Evolutionary conservation across 2,888 invertebrate genomes (phyloP).

Genomic region (Caenorhabditis sinica): DNA sequence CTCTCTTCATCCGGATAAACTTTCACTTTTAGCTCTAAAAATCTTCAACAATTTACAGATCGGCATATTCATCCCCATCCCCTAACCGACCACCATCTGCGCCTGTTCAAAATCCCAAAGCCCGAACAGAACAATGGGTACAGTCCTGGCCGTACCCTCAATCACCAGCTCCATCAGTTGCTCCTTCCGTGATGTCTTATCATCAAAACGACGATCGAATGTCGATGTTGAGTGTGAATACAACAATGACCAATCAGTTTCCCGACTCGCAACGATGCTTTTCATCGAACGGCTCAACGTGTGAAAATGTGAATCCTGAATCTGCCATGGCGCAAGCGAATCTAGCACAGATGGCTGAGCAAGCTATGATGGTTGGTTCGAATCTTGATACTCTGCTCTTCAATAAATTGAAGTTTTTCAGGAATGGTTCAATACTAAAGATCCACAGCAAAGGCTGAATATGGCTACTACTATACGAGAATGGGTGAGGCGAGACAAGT

Average conservation of each 20-base stretch:
- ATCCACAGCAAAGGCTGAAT: slow-evolving; percentile 18
- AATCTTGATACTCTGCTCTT: not conserved
- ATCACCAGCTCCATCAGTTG: slow-evolving; percentile 56
- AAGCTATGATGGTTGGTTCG: slow-evolving; percentile 39
- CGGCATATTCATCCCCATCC: slow-evolving; percentile 51
- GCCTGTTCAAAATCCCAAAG: slow-evolving; percentile 30
- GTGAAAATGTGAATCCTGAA: slow-evolving; percentile 66
- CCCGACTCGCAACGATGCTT: slow-evolving; percentile 60
- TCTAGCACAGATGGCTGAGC: slow-evolving; percentile 20
- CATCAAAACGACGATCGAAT: slow-evolving; percentile 59
- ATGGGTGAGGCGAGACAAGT: slow-evolving; percentile 46
- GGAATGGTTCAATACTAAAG: slow-evolving; percentile 46
- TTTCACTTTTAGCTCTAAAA: not conserved
- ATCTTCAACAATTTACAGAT: slow-evolving; percentile 11
- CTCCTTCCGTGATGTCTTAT: slow-evolving; percentile 60
- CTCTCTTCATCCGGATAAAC: not conserved
- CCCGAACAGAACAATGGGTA: slow-evolving; percentile 63
- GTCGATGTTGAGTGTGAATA: slow-evolving; percentile 68
- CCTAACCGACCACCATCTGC: slow-evolving; percentile 25
- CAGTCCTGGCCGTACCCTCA: slow-evolving; percentile 57
- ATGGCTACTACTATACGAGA: slow-evolving; percentile 29
- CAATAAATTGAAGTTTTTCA: slow-evolving; percentile 23
- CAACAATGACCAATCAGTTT: slow-evolving; percentile 53
- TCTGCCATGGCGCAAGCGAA: not conserved
- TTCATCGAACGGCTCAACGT: slow-evolving; percentile 65